A percentile compares a stretch with the other conserved stretches of the same genome.
phyloP scores from a whole-genome alignment of 2,888 invertebrate genomes.

The Conomelus anceps region DNA sequence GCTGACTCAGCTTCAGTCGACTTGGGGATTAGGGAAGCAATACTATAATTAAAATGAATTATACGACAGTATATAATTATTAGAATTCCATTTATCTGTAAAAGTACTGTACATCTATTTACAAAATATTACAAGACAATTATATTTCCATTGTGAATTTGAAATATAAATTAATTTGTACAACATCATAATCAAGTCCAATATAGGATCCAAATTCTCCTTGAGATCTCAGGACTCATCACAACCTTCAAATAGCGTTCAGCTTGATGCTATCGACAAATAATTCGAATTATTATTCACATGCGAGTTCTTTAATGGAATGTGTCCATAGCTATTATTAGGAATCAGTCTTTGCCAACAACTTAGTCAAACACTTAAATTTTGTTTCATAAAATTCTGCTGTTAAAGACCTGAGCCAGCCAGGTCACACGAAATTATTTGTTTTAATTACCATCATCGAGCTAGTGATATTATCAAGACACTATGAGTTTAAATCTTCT shows the following conservation, averaged over 20 bases:
- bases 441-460: background rate
- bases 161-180: conserved; percentile 28
- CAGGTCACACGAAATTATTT: background rate
- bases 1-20: too few relatives aligned
- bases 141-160: conserved; percentile 21
- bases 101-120: conserved; percentile 32
- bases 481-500: background rate
- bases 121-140: conserved; percentile 29
- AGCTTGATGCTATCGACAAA: background rate
- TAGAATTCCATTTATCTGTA: conserved; percentile 29
- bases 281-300: conserved; percentile 2
- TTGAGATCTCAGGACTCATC: conserved; percentile 27
- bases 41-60: background rate
- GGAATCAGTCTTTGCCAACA: background rate
- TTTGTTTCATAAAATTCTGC: background rate
- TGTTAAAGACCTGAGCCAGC: background rate
- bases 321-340: background rate
- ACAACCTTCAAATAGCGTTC: conserved; percentile 23
- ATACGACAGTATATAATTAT: background rate
- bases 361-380: background rate
- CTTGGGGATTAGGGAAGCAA: too few relatives aligned
- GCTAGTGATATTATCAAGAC: background rate
- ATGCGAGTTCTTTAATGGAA: background rate
- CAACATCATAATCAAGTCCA: conserved; percentile 18
- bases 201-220: conserved; percentile 20